Conservation (phyloP, 1,140 invertebrate genomes). For the Calliopsis andreniformis region DNA sequence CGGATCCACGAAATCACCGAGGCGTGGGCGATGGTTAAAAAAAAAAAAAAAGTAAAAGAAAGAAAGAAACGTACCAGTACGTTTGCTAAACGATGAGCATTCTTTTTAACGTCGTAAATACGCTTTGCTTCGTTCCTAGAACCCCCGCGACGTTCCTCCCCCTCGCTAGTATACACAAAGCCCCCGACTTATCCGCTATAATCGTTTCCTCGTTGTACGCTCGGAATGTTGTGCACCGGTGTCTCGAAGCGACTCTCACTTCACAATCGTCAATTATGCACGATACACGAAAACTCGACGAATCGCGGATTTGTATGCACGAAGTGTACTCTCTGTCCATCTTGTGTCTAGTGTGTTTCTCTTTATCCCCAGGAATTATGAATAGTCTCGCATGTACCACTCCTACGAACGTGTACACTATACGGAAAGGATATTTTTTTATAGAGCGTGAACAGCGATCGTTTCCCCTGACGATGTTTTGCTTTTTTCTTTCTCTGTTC, state of each 20-base stretch:
- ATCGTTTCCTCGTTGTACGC: not conserved
- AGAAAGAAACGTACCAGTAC: conserved; percentile 79
- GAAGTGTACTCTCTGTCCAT: conserved; percentile 2
- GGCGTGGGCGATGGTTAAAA: too few relatives aligned
- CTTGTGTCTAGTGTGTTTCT: not conserved
- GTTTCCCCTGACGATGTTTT: conserved; percentile 63
- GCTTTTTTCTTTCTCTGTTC: not conserved
- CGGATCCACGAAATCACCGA: too few relatives aligned
- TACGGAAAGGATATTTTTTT: conserved; percentile 34
- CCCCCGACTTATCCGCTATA: conserved; percentile 37
- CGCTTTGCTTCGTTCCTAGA: not conserved
- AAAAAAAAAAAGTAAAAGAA: too few relatives aligned
- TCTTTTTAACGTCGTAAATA: conserved; percentile 60
- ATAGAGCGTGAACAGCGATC: conserved; percentile 56
- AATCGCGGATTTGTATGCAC: not conserved
- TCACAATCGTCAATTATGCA: conserved; percentile 5
- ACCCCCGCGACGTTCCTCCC: not conserved
- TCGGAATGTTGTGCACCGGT: conserved; percentile 54
- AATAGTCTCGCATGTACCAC: conserved; percentile 45
- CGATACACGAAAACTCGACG: not conserved
- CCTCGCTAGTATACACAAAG: conserved; percentile 8
- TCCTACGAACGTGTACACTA: conserved; percentile 27
- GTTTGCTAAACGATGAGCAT: conserved; percentile 71
- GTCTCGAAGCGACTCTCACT: conserved; percentile 2
- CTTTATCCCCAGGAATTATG: not conserved